Percentiles rank a stretch among this genome's conserved stretches.
phyloP scores from a whole-genome alignment of 1,140 invertebrate species.

The Cyphomyrmex costatus region DNA sequence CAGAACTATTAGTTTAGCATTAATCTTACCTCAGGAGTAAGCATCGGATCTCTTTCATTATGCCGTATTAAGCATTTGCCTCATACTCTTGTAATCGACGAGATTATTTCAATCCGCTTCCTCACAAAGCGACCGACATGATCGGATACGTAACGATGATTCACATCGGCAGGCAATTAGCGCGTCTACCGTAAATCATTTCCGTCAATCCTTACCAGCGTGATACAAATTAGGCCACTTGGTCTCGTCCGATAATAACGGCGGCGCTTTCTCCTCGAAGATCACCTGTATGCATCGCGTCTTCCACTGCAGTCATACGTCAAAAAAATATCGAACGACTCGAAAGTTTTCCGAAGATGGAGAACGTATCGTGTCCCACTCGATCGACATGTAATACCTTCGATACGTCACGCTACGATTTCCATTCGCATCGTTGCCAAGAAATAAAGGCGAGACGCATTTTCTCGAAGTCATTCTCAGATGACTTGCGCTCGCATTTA shows the following conservation, averaged over 20 bases:
- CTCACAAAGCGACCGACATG: constrained; percentile 7
- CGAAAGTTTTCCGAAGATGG: constrained; percentile 4
- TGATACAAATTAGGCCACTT: constrained; percentile 48
- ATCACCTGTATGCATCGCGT: constrained; percentile 40
- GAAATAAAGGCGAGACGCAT: constrained; percentile 17
- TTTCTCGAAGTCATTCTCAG: constrained; percentile 28
- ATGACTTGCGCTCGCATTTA: constrained; percentile 37
- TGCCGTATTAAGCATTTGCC: constrained; percentile 44
- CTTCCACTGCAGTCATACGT: constrained; percentile 20
- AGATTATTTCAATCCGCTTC: constrained; percentile 28
- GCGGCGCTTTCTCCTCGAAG: constrained; percentile 60
- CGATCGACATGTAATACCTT: constrained; percentile 1
- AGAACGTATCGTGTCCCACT: background rate
- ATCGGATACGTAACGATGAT: constrained; percentile 21
- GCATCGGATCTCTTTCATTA: constrained; percentile 74
- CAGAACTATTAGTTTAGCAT: background rate
- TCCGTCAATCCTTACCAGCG: constrained; percentile 27
- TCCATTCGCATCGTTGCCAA: background rate
- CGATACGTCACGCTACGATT: constrained; percentile 10
- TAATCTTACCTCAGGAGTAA: constrained; percentile 75
- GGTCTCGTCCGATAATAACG: constrained; percentile 51
- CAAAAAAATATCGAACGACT: background rate
- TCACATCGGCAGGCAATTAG: constrained; percentile 69
- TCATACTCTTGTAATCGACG: constrained; percentile 27
- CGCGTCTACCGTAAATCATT: constrained; percentile 68